A percentile compares a stretch with the other conserved stretches of the same genome.
Evolutionary conservation across 2,888 invertebrate species (phyloP).

Genomic region (Standfussiana lucernea): DNA sequence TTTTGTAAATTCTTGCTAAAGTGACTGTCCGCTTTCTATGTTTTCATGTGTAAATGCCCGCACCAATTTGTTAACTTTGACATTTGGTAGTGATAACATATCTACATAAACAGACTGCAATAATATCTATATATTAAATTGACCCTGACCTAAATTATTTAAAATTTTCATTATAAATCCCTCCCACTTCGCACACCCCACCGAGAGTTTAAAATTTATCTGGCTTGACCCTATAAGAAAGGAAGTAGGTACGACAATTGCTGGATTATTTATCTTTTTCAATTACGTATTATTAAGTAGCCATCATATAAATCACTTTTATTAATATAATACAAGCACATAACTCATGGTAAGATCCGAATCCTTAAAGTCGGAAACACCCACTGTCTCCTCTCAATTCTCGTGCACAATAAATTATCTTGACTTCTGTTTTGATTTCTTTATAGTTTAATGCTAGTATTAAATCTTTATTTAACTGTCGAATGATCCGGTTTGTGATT

Average conservation of each 20-base stretch:
- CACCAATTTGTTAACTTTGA: not conserved
- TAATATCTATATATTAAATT: not conserved
- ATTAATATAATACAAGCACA: constrained; percentile 28
- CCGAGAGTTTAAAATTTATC: not conserved
- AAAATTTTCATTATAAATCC: not conserved
- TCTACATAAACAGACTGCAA: not conserved
- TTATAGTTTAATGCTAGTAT: constrained; percentile 19
- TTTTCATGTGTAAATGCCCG: not conserved
- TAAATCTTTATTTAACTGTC: constrained; percentile 43
- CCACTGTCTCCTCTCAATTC: constrained; percentile 29
- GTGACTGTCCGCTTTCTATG: not conserved
- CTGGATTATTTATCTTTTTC: not conserved
- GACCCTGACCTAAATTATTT: not conserved
- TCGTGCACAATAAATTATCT: not conserved
- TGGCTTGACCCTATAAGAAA: not conserved
- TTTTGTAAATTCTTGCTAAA: not conserved
- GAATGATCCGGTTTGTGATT: constrained; percentile 8
- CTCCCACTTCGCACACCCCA: not conserved
- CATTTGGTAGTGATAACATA: not conserved
- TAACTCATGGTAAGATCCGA: constrained; percentile 25
- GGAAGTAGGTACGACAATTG: not conserved
- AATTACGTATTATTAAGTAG: constrained; percentile 15
- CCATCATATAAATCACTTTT: constrained; percentile 44
- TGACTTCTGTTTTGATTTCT: constrained; percentile 15
- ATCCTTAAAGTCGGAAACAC: constrained; percentile 27